These are phyloP conservation scores for Aporophyla nigra DNA, from an alignment of 2,888 invertebrate species.

Conservation along the genomic window DNA sequence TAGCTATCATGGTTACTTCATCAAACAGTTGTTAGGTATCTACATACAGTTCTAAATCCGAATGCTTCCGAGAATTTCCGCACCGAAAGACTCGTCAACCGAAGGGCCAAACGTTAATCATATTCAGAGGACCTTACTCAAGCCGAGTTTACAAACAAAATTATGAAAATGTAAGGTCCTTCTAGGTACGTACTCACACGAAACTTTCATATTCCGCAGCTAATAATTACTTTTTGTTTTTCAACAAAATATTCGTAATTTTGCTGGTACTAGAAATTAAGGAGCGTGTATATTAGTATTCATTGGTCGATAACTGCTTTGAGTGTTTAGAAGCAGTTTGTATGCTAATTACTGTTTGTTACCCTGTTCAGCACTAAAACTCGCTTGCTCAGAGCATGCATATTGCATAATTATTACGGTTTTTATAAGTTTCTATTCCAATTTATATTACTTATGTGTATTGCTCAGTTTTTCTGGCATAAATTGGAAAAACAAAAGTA, in stretches of 20 bases:
- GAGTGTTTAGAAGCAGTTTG: conserved; percentile 20
- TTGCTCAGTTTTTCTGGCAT: neutral
- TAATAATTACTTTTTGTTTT: conserved; percentile 5
- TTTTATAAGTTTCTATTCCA: neutral
- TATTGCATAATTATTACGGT: conserved; percentile 3
- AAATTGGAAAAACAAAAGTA: neutral
- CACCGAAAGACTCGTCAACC: neutral
- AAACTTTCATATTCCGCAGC: conserved; percentile 2
- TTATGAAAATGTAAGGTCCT: conserved; percentile 23
- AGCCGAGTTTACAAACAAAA: conserved; percentile 41
- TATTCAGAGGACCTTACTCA: conserved; percentile 41
- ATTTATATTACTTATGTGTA: neutral
- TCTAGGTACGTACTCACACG: conserved; percentile 1
- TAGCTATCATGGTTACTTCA: neutral
- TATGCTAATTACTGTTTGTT: conserved; percentile 19
- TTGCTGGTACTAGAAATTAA: neutral
- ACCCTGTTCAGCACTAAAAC: conserved; percentile 12
- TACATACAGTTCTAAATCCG: neutral
- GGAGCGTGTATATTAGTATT: conserved; percentile 29
- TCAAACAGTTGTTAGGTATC: neutral
- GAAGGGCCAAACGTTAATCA: conserved; percentile 28
- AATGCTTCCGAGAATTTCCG: neutral
- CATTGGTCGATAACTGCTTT: conserved; percentile 21
- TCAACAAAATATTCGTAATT: neutral
- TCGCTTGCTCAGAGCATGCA: conserved; percentile 19